These are phyloP conservation scores for Stomatorhinus ivindoensis DNA, from an alignment of 2,113 vertebrate species.

Conservation along the genomic window DNA sequence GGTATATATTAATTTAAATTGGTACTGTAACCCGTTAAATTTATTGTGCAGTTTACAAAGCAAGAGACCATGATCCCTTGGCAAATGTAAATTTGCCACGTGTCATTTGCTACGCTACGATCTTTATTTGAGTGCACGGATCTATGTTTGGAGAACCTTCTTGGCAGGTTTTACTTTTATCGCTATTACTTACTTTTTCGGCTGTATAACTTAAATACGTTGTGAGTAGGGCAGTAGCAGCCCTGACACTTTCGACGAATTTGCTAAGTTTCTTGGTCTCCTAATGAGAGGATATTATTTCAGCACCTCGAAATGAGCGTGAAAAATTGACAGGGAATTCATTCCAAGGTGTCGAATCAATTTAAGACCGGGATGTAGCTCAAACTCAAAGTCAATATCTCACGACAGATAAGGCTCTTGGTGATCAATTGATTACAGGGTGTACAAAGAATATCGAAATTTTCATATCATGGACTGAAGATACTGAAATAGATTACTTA, in stretches of 20 bases:
- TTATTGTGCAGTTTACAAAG: neutral
- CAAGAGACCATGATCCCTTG: neutral
- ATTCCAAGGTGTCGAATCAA: conserved; percentile 75
- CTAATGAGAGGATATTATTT: conserved; percentile 81
- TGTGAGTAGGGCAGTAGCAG: conserved; percentile 71
- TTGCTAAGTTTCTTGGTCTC: conserved; percentile 77
- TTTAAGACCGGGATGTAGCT: conserved; percentile 78
- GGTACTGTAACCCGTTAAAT: neutral
- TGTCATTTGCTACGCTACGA: neutral
- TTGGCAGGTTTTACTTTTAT: conserved; percentile 66
- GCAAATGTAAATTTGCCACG: neutral
- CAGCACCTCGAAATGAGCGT: conserved; percentile 74
- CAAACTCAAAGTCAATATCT: conserved; percentile 73
- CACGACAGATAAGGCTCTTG: conserved; percentile 63
- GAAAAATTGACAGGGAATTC: conserved; percentile 70
- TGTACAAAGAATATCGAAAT: neutral
- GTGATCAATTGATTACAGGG: conserved; percentile 50
- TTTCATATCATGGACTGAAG: neutral
- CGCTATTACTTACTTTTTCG: conserved; percentile 83
- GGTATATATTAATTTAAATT: neutral
- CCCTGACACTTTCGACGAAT: conserved; percentile 91
- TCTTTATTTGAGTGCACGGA: neutral
- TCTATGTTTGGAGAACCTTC: conserved; percentile 29
- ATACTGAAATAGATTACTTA: neutral
- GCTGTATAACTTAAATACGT: conserved; percentile 43